Percentiles rank a stretch among this genome's conserved stretches.
Evolutionary conservation across 2,797 vertebrate genomes (phyloP).

Genomic region (Cacajao melanocephalus): DNA sequence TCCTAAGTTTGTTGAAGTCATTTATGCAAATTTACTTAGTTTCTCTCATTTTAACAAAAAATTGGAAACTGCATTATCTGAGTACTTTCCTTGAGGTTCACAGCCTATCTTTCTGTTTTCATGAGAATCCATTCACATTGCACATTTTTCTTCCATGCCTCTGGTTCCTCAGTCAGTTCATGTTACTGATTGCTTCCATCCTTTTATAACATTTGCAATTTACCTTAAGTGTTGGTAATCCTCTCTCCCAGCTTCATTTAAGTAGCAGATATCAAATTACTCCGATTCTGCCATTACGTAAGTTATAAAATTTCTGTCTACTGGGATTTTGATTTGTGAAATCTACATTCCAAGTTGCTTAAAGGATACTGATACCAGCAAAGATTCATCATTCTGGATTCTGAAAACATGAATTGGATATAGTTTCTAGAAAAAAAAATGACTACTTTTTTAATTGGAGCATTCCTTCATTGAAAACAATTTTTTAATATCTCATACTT

Average conservation of each 20-base stretch:
- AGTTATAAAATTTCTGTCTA: neutral
- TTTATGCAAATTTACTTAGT: neutral
- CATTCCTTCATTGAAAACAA: neutral
- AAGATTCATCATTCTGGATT: neutral
- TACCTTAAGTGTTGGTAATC: neutral
- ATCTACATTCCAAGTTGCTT: neutral
- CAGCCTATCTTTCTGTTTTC: neutral
- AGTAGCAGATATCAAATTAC: neutral
- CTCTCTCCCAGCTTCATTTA: neutral
- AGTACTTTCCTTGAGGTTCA: neutral
- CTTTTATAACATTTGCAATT: neutral
- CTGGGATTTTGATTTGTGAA: slow-evolving; percentile 29
- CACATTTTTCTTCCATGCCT: neutral
- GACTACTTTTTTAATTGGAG: neutral
- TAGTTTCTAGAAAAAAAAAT: neutral
- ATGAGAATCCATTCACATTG: neutral
- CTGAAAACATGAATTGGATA: neutral
- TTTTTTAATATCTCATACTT: neutral
- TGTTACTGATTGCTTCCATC: neutral
- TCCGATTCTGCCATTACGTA: neutral
- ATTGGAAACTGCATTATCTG: neutral
- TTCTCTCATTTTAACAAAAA: slow-evolving; percentile 13
- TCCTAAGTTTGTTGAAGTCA: neutral
- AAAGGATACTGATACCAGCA: neutral
- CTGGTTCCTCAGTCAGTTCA: neutral